Conservation (phyloP, 2,113 vertebrate species). For the Arizona elegans region DNA sequence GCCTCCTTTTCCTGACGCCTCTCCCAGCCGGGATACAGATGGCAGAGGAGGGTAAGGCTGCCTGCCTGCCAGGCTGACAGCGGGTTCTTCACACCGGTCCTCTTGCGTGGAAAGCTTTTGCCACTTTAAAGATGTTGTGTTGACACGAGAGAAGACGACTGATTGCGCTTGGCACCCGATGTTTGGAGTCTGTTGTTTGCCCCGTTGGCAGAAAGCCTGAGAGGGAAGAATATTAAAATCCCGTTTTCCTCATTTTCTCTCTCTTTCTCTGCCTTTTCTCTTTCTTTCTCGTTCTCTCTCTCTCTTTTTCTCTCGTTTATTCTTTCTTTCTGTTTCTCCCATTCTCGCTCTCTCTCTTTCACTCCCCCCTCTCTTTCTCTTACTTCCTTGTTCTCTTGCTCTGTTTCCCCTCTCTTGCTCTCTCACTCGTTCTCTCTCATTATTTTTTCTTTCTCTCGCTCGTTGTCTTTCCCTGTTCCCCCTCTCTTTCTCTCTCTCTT, state of each 20-base stretch:
- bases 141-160: slow-evolving; percentile 14
- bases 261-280: background rate
- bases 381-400: too few species aligned
- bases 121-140: background rate
- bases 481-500: too few species aligned
- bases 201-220: background rate
- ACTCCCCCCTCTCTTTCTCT: too few species aligned
- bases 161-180: background rate
- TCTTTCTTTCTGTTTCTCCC: background rate
- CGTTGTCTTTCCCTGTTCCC: too few species aligned
- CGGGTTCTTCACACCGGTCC: background rate
- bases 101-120: background rate
- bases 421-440: background rate
- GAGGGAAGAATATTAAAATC: slow-evolving; percentile 7
- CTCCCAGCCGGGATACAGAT: background rate
- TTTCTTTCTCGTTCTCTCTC: background rate
- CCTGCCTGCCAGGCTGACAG: background rate
- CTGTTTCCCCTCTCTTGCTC: too few species aligned
- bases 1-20: background rate
- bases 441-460: too few species aligned
- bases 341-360: too few species aligned
- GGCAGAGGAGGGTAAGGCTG: background rate
- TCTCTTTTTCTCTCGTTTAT: too few species aligned
- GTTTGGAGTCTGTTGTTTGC: background rate
- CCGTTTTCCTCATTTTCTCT: background rate